Evolutionary conservation across 2,797 vertebrate species (phyloP).

Genomic region (Melanotaenia nigrans): DNA sequence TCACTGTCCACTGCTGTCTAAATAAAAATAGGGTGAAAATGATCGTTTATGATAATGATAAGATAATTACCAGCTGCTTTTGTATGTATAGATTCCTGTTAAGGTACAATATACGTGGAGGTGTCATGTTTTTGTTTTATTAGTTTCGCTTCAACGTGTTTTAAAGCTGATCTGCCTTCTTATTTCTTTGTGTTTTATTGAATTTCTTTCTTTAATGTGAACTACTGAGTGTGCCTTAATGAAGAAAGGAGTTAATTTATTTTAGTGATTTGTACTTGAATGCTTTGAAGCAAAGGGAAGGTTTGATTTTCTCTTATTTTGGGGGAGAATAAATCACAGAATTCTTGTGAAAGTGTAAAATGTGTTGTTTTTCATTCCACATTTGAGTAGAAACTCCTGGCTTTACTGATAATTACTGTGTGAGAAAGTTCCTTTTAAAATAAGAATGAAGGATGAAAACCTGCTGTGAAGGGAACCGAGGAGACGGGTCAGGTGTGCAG

Average conservation of each 20-base stretch:
- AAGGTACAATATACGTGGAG: no score
- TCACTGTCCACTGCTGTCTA: no score
- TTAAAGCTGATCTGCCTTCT: background rate
- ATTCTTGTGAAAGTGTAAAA: conserved; percentile 16
- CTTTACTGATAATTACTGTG: no score
- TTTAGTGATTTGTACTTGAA: conserved; percentile 48
- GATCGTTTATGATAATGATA: no score
- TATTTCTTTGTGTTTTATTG: background rate
- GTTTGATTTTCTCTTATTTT: background rate
- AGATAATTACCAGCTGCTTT: no score
- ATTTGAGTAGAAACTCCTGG: background rate
- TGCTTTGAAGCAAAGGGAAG: conserved; percentile 21
- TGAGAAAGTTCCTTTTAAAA: no score
- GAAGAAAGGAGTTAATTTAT: conserved; percentile 60
- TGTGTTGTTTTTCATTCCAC: conserved; percentile 3
- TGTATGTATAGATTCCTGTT: no score
- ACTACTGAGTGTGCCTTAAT: conserved; percentile 68
- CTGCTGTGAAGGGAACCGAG: no score
- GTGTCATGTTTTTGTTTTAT: background rate
- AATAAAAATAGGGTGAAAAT: no score
- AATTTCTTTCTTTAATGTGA: conserved; percentile 15
- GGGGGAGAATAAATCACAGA: conserved; percentile 45
- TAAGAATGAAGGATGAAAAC: no score
- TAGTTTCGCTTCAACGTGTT: background rate
- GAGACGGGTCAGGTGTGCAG: no score